These are phyloP conservation scores for Frankliniella fusca DNA, from an alignment of 2,888 invertebrate genomes.

Conservation along the genomic window DNA sequence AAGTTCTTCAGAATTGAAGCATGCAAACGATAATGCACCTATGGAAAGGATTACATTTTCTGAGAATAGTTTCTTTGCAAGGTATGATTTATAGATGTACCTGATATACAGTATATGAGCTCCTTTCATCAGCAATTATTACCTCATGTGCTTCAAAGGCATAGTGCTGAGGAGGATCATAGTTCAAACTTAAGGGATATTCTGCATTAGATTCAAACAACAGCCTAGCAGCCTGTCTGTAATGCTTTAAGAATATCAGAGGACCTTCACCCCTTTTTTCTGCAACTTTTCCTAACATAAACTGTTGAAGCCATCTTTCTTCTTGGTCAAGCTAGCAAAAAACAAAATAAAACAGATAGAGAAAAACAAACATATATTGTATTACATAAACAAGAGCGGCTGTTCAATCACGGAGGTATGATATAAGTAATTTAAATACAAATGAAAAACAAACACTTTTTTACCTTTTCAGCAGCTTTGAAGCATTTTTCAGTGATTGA, in stretches of 20 bases:
- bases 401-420: neutral
- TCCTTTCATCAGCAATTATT: neutral
- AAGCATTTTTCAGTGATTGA: constrained; percentile 76
- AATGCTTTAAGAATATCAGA: constrained; percentile 70
- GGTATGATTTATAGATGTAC: no score
- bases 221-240: constrained; percentile 46
- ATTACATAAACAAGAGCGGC: neutral
- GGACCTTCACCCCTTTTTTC: constrained; percentile 79
- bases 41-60: constrained; percentile 23
- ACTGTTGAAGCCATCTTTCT: constrained; percentile 88
- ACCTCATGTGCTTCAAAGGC: constrained; percentile 86
- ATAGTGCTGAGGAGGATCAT: constrained; percentile 74
- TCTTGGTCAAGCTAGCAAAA: constrained; percentile 54
- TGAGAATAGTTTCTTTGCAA: no score
- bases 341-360: neutral
- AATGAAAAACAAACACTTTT: constrained; percentile 44
- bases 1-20: constrained; percentile 84
- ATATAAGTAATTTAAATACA: no score
- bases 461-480: constrained; percentile 60
- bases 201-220: neutral
- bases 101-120: no score
- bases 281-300: constrained; percentile 92
- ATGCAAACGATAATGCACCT: constrained; percentile 66
- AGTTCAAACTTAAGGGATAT: constrained; percentile 57
- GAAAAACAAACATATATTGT: neutral